A percentile compares a stretch with the other conserved stretches of the same genome.
Conservation (phyloP, 1,140 invertebrate genomes). For the Globodera ellingtonae region DNA sequence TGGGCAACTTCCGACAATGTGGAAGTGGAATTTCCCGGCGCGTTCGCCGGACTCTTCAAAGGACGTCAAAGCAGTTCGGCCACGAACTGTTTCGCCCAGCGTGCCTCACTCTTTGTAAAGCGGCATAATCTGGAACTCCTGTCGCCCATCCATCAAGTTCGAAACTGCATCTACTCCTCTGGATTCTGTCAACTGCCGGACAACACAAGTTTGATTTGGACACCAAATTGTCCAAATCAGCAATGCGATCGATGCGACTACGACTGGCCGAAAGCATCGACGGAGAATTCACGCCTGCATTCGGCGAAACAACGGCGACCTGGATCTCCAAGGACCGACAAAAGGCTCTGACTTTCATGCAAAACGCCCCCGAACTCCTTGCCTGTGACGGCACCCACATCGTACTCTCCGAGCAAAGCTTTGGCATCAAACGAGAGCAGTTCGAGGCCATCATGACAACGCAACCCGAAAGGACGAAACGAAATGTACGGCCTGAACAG, state of each 20-base stretch:
- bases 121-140: not conserved
- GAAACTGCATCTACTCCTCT: not conserved
- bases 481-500: not conserved
- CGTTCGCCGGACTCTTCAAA: not conserved
- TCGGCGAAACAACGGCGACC: not conserved
- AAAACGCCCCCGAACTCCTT: not conserved
- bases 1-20: not conserved
- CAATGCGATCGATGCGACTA: not conserved
- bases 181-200: not conserved
- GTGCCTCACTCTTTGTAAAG: not conserved
- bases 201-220: conserved; percentile 8
- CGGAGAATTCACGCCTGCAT: not conserved
- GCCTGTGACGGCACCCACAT: not conserved
- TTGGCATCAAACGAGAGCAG: not conserved
- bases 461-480: not conserved
- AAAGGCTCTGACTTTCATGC: not conserved
- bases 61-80: not conserved
- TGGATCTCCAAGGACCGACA: not conserved
- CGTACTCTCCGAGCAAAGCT: not conserved
- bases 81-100: not conserved
- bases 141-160: not conserved
- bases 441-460: not conserved
- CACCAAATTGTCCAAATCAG: not conserved
- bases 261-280: not conserved
- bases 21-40: not conserved